These are phyloP conservation scores for Monoplex corrugatus DNA, from an alignment of 2,888 invertebrate species.

Conservation along the genomic window DNA sequence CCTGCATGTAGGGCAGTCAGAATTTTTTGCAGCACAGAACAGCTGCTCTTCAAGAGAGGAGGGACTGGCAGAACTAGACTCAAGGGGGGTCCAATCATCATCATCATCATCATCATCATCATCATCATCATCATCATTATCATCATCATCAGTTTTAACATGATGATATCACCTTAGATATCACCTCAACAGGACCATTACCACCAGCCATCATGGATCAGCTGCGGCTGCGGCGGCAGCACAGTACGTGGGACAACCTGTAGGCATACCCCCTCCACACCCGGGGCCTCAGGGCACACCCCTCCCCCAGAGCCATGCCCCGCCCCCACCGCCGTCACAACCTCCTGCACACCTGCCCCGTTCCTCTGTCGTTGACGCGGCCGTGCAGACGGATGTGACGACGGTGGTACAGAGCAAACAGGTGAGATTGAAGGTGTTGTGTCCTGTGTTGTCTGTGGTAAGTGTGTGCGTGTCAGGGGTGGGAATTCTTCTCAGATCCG, in stretches of 20 bases:
- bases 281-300: conserved; percentile 24
- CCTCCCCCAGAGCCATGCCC: neutral
- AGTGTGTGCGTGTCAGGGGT: neutral
- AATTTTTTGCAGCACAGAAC: too few relatives aligned
- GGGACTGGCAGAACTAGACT: too few relatives aligned
- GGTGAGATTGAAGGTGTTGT: conserved; percentile 3
- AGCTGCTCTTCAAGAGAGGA: too few relatives aligned
- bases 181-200: conserved; percentile 30
- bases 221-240: conserved; percentile 46
- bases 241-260: conserved; percentile 43
- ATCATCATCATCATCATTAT: too few relatives aligned
- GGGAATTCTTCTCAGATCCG: too few relatives aligned
- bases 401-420: conserved; percentile 50
- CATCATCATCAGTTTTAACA: too few relatives aligned
- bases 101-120: too few relatives aligned
- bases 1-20: too few relatives aligned
- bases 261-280: neutral
- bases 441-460: neutral
- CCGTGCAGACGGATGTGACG: conserved; percentile 50
- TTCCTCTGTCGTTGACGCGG: conserved; percentile 42
- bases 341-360: conserved; percentile 27
- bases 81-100: too few relatives aligned
- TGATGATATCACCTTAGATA: too few relatives aligned
- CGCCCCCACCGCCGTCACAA: neutral
- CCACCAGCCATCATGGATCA: conserved; percentile 51